These are phyloP conservation scores for Pavo muticus DNA, from an alignment of 2,113 vertebrate genomes.

Conservation along the genomic window DNA sequence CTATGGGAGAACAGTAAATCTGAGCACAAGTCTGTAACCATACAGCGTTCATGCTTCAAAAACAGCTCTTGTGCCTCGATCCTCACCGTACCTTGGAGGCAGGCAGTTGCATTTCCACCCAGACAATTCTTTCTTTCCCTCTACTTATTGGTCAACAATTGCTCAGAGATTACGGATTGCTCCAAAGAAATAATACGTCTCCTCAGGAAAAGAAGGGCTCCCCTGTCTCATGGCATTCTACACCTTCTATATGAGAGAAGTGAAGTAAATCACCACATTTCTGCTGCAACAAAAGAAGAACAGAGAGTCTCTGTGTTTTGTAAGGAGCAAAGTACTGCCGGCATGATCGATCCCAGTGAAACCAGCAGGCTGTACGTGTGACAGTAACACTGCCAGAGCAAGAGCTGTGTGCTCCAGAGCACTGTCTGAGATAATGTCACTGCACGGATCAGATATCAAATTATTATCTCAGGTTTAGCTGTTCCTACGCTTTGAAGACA, in stretches of 20 bases:
- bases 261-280: background rate
- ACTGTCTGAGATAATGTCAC: background rate
- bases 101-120: background rate
- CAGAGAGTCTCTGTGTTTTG: background rate
- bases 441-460: background rate
- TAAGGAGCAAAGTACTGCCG: background rate
- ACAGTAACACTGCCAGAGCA: background rate
- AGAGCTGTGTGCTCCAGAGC: background rate
- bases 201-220: background rate
- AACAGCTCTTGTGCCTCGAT: background rate
- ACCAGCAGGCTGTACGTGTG: background rate
- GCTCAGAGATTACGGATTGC: background rate
- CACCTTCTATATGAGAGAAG: background rate
- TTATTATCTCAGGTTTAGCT: background rate
- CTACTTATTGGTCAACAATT: background rate
- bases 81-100: background rate
- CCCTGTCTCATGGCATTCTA: background rate
- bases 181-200: background rate
- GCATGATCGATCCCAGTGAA: background rate
- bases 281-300: conserved; percentile 13
- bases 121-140: background rate
- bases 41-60: background rate
- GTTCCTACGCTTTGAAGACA: background rate
- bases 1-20: conserved; percentile 1
- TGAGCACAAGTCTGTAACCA: background rate